Conservation (phyloP, 2,888 invertebrate genomes). For the Trichogramma dendrolimi region DNA sequence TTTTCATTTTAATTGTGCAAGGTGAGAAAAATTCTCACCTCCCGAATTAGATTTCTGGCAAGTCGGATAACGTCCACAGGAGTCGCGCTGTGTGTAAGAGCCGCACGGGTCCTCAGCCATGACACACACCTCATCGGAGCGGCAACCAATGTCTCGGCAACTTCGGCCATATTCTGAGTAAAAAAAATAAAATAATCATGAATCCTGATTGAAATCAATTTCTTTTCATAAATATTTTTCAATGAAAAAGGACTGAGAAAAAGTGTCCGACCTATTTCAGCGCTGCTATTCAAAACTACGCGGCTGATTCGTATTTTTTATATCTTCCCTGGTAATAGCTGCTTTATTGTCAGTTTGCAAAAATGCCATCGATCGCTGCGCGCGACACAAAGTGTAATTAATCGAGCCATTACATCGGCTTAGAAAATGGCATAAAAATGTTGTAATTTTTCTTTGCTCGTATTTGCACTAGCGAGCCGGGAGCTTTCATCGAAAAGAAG, state of each 20-base stretch:
- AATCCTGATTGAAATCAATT: slow-evolving; percentile 1
- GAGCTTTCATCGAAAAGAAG: neutral
- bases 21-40: slow-evolving; percentile 39
- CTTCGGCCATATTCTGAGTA: slow-evolving; percentile 70
- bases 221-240: neutral
- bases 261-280: no score
- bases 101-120: slow-evolving; percentile 69
- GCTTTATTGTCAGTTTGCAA: no score
- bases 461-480: neutral
- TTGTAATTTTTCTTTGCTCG: neutral
- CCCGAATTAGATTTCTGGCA: slow-evolving; percentile 58
- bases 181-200: slow-evolving; percentile 15
- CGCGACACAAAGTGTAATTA: no score
- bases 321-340: no score
- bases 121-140: slow-evolving; percentile 68
- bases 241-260: neutral
- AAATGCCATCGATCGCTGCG: no score
- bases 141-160: slow-evolving; percentile 75
- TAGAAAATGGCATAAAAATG: no score
- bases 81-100: slow-evolving; percentile 56
- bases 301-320: no score
- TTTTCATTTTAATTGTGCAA: no score
- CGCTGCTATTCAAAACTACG: no score
- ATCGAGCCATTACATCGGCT: no score
- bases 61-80: slow-evolving; percentile 67